Base-by-base conservation (phyloP, 2,113 vertebrate genomes). In the Hemibagrus wyckioides region DNA sequence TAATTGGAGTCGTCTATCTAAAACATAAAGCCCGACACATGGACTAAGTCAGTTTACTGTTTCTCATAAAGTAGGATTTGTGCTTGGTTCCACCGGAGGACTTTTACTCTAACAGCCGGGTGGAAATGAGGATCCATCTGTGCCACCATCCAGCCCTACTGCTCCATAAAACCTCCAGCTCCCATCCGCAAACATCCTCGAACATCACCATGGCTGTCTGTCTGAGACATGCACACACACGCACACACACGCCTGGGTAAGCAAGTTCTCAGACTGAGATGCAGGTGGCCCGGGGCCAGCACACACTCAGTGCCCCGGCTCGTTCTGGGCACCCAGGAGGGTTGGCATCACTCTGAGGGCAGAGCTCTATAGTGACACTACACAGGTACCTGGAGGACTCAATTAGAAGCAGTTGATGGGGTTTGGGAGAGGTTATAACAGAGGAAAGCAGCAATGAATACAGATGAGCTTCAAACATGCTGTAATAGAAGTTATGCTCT, bases 121-220 rank as follows among this genome's bases (percentile, higher is more conserved):
- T 84, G 77, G 83, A 85, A 90, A 92, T 81, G 87, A 89, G 86
- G 87, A 88, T 88, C 91, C 91, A 92, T 92, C 91, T 92, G 91
- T 87, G 91, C 84, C 83, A 69, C 82, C 82, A 57, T 82, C 80
- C 85, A 85, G 65, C 79, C 67, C 88, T 71, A 85, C 88, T 48
- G 82, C 87, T 85, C 82, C 84, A 89, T 89, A 89, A 90, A 83
- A 89, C 82, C 80, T 84, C 81, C n/a, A 76, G 57, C 76, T 77
- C 87, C 80, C 86, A 82, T 82, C 39, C 67, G n/a, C 36, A 67
- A 81, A 81, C 85, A 87, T 56, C 50, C 56, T 44, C 30, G 75
- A 87, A 59, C 28, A 44, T 59, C 54, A 59, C 79, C 33, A 59
- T 41, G 56, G 15, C 57, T 76, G 44, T 82, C 88, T 61, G 57